These are phyloP conservation scores for Tachina lurida DNA, from an alignment of 2,888 invertebrate genomes.

Conservation along the genomic window DNA sequence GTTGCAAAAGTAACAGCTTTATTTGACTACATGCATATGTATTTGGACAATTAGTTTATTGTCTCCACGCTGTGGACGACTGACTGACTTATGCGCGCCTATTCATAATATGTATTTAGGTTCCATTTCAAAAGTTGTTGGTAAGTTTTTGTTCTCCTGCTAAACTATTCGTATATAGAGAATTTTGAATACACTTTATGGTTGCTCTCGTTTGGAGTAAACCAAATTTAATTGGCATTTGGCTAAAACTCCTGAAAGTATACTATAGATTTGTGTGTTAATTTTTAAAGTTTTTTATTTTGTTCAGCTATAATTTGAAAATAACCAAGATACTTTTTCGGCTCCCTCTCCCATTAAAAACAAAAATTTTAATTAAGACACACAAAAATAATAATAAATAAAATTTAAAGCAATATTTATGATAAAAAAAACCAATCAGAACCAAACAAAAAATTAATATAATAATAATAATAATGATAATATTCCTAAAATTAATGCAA, in stretches of 20 bases:
- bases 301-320: too few species aligned
- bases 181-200: not conserved
- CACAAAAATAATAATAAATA: constrained; percentile 22
- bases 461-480: constrained; percentile 4
- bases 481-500: constrained; percentile 49
- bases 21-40: not conserved
- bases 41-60: constrained; percentile 3
- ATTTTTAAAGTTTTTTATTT: not conserved
- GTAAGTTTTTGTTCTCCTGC: constrained; percentile 29
- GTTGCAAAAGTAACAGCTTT: constrained; percentile 65
- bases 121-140: not conserved
- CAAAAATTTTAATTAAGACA: not conserved
- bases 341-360: not conserved
- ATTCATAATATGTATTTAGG: not conserved
- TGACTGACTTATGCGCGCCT: not conserved
- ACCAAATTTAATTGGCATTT: not conserved
- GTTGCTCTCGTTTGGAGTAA: not conserved
- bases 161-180: not conserved
- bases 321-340: not conserved
- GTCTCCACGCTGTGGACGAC: constrained; percentile 21
- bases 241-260: constrained; percentile 24
- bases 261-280: constrained; percentile 8
- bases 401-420: constrained; percentile 65
- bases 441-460: constrained; percentile 9
- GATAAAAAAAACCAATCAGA: constrained; percentile 28